Evolutionary conservation across 2,888 invertebrate species (phyloP).

Genomic region (Acrobasis suavella): DNA sequence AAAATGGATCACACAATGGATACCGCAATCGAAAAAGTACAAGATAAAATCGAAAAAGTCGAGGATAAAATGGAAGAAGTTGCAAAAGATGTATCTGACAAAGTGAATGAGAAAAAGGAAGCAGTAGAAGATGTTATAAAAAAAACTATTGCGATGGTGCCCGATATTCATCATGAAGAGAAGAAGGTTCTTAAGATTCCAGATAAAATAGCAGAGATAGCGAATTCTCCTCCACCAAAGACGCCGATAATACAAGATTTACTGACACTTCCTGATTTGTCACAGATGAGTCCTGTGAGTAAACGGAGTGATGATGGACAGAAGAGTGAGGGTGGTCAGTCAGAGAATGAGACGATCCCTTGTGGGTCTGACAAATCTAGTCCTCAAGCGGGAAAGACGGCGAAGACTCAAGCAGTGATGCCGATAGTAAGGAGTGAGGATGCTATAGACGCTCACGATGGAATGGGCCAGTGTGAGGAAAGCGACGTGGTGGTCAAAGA

Average conservation of each 20-base stretch:
- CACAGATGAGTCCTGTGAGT: constrained; percentile 70
- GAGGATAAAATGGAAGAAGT: constrained; percentile 47
- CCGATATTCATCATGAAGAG: constrained; percentile 54
- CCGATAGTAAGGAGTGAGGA: constrained; percentile 76
- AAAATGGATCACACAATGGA: constrained; percentile 45
- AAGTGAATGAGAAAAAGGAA: constrained; percentile 56
- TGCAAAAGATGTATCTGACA: constrained; percentile 42
- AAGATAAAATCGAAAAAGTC: constrained; percentile 38
- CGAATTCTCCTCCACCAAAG: constrained; percentile 72
- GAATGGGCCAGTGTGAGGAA: constrained; percentile 53
- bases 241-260: constrained; percentile 70
- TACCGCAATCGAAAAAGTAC: constrained; percentile 33
- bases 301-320: constrained; percentile 73
- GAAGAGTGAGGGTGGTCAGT: constrained; percentile 71
- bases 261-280: constrained; percentile 66
- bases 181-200: constrained; percentile 63
- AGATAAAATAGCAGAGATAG: constrained; percentile 56
- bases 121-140: constrained; percentile 64
- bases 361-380: constrained; percentile 78
- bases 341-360: constrained; percentile 77
- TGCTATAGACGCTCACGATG: constrained; percentile 56
- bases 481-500: constrained; percentile 66
- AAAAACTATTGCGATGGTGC: constrained; percentile 57
- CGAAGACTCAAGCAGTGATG: constrained; percentile 77
- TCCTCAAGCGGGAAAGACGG: constrained; percentile 65